Evolutionary conservation across 2,113 vertebrate genomes (phyloP), one percentile per base, ranked within the genome.

Genomic region (Bos javanicus): DNA sequence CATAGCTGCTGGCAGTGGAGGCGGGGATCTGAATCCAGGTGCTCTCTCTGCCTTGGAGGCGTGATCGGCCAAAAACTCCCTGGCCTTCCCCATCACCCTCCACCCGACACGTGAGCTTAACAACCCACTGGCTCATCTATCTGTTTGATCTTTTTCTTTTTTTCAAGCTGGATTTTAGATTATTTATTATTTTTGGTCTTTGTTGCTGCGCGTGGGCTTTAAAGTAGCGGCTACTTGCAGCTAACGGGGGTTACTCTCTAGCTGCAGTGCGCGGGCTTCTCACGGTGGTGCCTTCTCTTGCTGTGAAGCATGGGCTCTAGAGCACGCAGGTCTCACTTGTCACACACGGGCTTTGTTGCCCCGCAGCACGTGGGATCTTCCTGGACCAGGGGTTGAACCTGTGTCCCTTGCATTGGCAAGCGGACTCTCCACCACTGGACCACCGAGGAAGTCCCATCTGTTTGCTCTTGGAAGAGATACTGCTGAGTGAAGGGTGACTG

Each of bases 21-120:
- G 50, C 7, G 1, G 10, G 85, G 43, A 95, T 84, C 62, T 81
- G 89, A 97, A 95, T 57, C 64, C 33, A 81, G 33, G n/a, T 71
- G 36, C 30, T 60, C 60, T 91, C 54, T 81, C 80, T 87, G 39
- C 76, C 43, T 80, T 28, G 26, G n/a, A 89, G 88, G 48, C 23
- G 71, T 33, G 82, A 90, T 84, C 14, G 87, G 57, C 62, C 33
- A 39, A 56, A 57, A 13, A 7, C 14, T 23, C 50, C 26, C 6
- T 2, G 6, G 36, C 12, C 11, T 21, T 28, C 30, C 30, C 17
- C 19, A 10, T 39, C 10, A 15, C 9, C 25, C 30, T 12, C 17
- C 14, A 1, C 6, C 11, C 15, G 19, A 1, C 5, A 50, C 15
- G 28, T 57, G 36, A 78, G 54, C 48, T 19, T 54, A 95, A 56